Base-by-base conservation (phyloP, 1,140 invertebrate species). In the Batillaria attramentaria region DNA sequence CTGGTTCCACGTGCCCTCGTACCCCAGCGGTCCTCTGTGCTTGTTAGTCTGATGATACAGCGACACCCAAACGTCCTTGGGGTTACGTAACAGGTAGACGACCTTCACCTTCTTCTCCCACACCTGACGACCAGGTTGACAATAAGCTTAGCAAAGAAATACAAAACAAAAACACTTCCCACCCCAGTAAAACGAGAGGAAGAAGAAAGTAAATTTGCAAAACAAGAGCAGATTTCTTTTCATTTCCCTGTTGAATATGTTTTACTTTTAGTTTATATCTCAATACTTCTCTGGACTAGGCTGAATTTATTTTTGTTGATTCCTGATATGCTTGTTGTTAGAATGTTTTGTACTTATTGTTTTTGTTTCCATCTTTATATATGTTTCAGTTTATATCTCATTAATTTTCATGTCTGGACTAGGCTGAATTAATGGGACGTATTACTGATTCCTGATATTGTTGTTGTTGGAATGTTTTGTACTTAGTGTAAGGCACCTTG, bases 1-100 rank as follows among this genome's bases (percentile, higher is more conserved):
- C 8, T 74, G 57, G 31, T 28, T 72, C 76, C 76, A 81, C 3
- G 57, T 75, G 16, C 81, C 81, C 4, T 50, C 39, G 46, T 82
- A 82, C 18, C 72, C 42, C 24, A 70, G 60, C 8, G 65, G 41
- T 5, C 37, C 18, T 13, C n/a, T 46, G 20, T 42, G 46, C 33
- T 68, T 76, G 37, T 41, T 24, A 33, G 50, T 46, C n/a, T 75
- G 72, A 60, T 78, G 62, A 42, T 79, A 83, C 10, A 39, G 42
- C 10, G 73, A 75, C 35, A 75, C 73, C 31, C 50, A 57, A 18
- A 54, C 46, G 57, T 75, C 73, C 31, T 75, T 75, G 3, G 73
- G 73, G 43, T 75, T 75, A 39, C 73, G 33, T 28, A 60, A 31
- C 31, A 60, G 39, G 8, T 60, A 13, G 3, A 75, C 13, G 24